Evolutionary conservation across 2,113 vertebrate species (phyloP).

Genomic region (sheep (Ovis aries)): ARS-UI_Ramb_v3.0 NC_056070.1:12640501-12641000

Average conservation of each 20-base stretch:
- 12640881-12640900: constrained; percentile 98
- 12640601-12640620: constrained; percentile 98
- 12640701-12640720: constrained; percentile 99
- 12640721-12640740: constrained; percentile 99
- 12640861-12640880: constrained; percentile 97
- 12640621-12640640: constrained; percentile 96
- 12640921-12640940: constrained; percentile 83
- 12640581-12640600: constrained; percentile 99
- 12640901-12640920: constrained; percentile 98
- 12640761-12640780: constrained; percentile 99
- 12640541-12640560: constrained; percentile 96
- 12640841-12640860: constrained; percentile 95
- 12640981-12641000: constrained; percentile 67
- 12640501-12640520: constrained; percentile 79
- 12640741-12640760: constrained; percentile 99
- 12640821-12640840: constrained; percentile 99
- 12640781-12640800: constrained; percentile 99
- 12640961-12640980: constrained; percentile 70
- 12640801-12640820: constrained; percentile 99
- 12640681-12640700: constrained; percentile 99
- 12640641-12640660: constrained; percentile 97
- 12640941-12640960: constrained; percentile 82
- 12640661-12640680: constrained; percentile 99
- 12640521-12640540: constrained; percentile 99
- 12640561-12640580: constrained; percentile 99